Evolutionary conservation across 2,113 vertebrate genomes (phyloP).

Genomic region (Brachirus orientalis): DNA sequence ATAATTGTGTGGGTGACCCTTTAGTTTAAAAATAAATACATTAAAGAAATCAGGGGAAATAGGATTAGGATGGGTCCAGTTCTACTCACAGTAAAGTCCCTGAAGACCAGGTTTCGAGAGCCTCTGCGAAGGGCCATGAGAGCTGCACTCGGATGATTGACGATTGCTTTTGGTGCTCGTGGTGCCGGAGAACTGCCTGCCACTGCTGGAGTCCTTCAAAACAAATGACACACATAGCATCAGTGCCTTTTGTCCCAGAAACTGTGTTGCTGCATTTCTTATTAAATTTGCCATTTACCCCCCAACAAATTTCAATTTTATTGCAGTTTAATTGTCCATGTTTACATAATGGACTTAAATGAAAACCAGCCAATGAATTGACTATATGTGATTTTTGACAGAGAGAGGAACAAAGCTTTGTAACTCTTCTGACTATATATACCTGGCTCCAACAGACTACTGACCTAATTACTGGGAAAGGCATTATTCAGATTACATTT

Average conservation of each 20-base stretch:
- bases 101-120: slow-evolving; percentile 98
- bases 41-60: not conserved
- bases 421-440: too few relatives aligned
- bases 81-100: slow-evolving; percentile 96
- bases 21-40: too few relatives aligned
- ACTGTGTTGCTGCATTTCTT: not conserved
- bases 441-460: too few relatives aligned
- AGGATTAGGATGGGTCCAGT: not conserved
- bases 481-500: too few relatives aligned
- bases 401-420: too few relatives aligned
- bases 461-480: too few relatives aligned
- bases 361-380: too few relatives aligned
- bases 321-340: too few relatives aligned
- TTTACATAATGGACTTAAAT: too few relatives aligned
- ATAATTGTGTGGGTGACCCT: not conserved
- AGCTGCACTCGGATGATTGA: slow-evolving; percentile 97
- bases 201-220: slow-evolving; percentile 85
- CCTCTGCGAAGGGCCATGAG: slow-evolving; percentile 97
- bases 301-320: too few relatives aligned
- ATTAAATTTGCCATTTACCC: too few relatives aligned
- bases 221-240: slow-evolving; percentile 1
- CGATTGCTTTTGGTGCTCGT: slow-evolving; percentile 95
- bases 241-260: not conserved
- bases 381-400: too few relatives aligned
- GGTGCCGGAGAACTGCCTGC: slow-evolving; percentile 85